These are phyloP conservation scores for Coracopsis vasa DNA, from an alignment of 2,113 vertebrate species.

Conservation along the genomic window DNA sequence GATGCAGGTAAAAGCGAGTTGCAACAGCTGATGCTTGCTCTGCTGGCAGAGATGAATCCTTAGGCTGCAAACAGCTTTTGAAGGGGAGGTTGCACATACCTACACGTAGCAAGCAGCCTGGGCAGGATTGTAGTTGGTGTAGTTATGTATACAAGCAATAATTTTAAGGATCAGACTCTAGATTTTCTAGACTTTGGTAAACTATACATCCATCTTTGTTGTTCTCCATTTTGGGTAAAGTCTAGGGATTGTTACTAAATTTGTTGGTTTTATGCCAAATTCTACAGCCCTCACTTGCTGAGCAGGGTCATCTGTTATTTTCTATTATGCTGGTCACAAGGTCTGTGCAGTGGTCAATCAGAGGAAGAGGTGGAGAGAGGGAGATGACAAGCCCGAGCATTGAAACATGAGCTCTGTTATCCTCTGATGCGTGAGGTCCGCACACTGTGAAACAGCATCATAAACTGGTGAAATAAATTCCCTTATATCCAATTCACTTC, in stretches of 20 bases:
- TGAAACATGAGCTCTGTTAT: neutral
- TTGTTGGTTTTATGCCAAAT: neutral
- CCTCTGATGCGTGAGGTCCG: neutral
- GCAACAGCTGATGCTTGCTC: neutral
- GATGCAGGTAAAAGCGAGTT: accelerated
- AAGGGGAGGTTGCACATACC: neutral
- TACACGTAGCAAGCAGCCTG: neutral
- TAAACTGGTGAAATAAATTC: constrained; percentile 1
- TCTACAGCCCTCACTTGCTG: neutral
- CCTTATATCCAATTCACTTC: neutral
- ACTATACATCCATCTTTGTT: neutral
- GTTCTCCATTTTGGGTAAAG: neutral
- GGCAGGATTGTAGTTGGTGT: neutral
- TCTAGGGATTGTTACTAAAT: neutral
- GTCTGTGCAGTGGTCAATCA: neutral
- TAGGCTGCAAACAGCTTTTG: neutral
- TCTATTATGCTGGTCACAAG: neutral
- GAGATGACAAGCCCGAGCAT: neutral
- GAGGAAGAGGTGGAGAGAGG: neutral
- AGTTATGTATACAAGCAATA: no score
- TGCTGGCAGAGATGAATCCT: neutral
- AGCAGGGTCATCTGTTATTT: neutral
- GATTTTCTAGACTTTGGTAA: neutral
- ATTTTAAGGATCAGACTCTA: neutral
- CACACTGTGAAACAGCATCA: neutral